Percentiles rank a stretch among this genome's conserved stretches.
These are phyloP conservation scores for Emmelina monodactyla DNA, from an alignment of 2,888 invertebrate genomes.

Conservation along the genomic window DNA sequence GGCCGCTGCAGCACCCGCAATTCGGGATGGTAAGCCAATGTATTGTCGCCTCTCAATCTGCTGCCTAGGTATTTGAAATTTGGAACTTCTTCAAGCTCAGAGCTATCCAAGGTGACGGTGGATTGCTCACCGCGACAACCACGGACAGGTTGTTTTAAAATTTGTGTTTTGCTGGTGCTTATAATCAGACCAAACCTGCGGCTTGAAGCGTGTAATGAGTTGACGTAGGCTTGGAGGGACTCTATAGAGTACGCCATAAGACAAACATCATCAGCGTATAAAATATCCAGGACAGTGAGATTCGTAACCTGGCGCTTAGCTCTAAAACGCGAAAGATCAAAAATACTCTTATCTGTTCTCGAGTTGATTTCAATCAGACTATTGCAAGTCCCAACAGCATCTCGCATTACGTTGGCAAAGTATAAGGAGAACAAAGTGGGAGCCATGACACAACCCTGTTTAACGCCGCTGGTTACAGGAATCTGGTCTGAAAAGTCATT, in stretches of 20 bases:
- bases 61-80: slow-evolving; percentile 2
- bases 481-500: slow-evolving; percentile 8
- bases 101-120: neutral
- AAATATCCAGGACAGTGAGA: neutral
- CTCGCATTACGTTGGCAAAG: slow-evolving; percentile 7
- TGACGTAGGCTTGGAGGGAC: neutral
- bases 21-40: neutral
- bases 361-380: slow-evolving; percentile 3
- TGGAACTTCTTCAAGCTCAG: slow-evolving; percentile 2
- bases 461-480: slow-evolving; percentile 5
- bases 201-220: neutral
- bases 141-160: slow-evolving; percentile 2
- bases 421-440: slow-evolving; percentile 9
- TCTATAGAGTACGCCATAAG: neutral
- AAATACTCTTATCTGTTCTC: slow-evolving; percentile 7
- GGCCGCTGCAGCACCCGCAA: neutral
- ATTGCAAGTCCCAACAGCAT: slow-evolving; percentile 3
- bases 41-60: slow-evolving; percentile 1
- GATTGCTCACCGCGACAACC: neutral
- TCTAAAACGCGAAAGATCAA: neutral
- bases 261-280: neutral
- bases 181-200: slow-evolving; percentile 3
- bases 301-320: neutral
- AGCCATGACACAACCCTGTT: slow-evolving; percentile 11
- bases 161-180: slow-evolving; percentile 3